A percentile compares a stretch with the other conserved stretches of the same genome.
phyloP scores from a whole-genome alignment of 2,797 vertebrate species.

The Lagocephalus sceleratus region DNA sequence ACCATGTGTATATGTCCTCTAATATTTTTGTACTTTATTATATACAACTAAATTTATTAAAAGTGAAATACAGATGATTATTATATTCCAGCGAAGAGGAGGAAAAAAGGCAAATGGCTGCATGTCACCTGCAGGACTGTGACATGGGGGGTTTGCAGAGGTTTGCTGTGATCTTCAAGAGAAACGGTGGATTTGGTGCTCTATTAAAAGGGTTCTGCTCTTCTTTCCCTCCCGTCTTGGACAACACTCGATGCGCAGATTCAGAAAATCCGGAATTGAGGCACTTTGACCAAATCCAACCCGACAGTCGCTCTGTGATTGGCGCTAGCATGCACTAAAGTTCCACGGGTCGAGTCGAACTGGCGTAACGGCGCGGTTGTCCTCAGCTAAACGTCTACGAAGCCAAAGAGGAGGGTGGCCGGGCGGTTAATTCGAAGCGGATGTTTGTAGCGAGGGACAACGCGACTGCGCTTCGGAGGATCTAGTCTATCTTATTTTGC shows the following conservation, averaged over 20 bases:
- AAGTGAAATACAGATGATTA: conserved; percentile 85
- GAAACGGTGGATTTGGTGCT: conserved; percentile 72
- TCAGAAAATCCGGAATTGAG: conserved; percentile 48
- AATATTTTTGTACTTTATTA: conserved; percentile 96
- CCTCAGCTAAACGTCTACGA: conserved; percentile 65
- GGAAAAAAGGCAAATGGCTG: conserved; percentile 57
- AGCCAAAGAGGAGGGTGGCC: conserved; percentile 76
- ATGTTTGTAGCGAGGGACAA: conserved; percentile 60
- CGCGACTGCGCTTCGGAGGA: conserved; percentile 62
- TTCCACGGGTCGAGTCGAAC: conserved; percentile 33
- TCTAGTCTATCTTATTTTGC: conserved; percentile 65
- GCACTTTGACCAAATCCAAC: conserved; percentile 61
- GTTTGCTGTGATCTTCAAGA: conserved; percentile 57
- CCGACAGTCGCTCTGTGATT: conserved; percentile 50
- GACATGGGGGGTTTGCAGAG: conserved; percentile 61
- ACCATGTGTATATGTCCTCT: conserved; percentile 90
- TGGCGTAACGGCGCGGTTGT: conserved; percentile 51
- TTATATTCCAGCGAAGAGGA: conserved; percentile 77
- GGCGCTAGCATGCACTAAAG: conserved; percentile 26
- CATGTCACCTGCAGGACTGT: conserved; percentile 77
- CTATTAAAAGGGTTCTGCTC: conserved; percentile 65
- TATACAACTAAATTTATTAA: conserved; percentile 95
- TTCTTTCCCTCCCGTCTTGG: conserved; percentile 62
- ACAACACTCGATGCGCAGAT: conserved; percentile 40
- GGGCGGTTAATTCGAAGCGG: conserved; percentile 59